Percentiles rank a stretch among this genome's conserved stretches.
Evolutionary conservation across 2,797 vertebrate species (phyloP).

Genomic region (Scolopax bukidnonensis): DNA sequence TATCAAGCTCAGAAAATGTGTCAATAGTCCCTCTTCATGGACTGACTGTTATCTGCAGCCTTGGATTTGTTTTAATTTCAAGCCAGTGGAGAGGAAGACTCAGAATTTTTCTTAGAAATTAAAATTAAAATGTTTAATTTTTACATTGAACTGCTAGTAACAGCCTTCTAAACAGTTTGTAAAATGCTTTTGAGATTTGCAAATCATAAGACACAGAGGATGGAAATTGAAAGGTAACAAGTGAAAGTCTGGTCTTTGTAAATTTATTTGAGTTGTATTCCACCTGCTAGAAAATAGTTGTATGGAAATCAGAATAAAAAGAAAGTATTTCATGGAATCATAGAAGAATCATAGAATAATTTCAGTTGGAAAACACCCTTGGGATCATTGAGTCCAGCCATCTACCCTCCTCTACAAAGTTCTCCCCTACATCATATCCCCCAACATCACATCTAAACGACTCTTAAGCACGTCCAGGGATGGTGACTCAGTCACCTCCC

Average conservation of each 20-base stretch:
- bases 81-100: not conserved
- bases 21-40: not conserved
- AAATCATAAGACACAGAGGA: not conserved
- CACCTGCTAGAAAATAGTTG: not conserved
- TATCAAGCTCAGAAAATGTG: not conserved
- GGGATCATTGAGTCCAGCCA: too few relatives aligned
- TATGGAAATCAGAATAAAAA: not conserved
- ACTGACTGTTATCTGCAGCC: not conserved
- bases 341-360: too few relatives aligned
- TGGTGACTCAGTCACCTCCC: too few relatives aligned
- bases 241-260: not conserved
- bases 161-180: not conserved
- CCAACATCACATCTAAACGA: too few relatives aligned
- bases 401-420: too few relatives aligned
- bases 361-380: too few relatives aligned
- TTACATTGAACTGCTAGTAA: not conserved
- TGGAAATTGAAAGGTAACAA: not conserved
- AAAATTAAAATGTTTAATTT: not conserved
- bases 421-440: too few relatives aligned
- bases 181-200: not conserved
- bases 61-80: not conserved
- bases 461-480: too few relatives aligned
- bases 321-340: not conserved
- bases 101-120: not conserved
- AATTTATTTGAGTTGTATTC: not conserved